These are phyloP conservation scores for Phymanthus crucifer DNA, from an alignment of 92 coral and sea anemone species.

Conservation along the genomic window DNA sequence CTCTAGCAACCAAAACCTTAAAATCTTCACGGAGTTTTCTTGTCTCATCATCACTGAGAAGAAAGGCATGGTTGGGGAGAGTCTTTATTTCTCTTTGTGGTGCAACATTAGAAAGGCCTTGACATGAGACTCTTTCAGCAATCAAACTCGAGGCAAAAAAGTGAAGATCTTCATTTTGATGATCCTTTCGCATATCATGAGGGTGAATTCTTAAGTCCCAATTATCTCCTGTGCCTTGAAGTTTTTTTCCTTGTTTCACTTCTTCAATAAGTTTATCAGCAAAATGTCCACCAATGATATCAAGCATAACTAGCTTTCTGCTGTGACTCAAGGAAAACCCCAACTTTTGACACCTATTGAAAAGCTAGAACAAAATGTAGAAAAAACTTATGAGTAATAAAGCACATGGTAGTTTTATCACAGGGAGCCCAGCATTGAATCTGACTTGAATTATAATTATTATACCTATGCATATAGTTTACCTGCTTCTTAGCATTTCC, in stretches of 20 bases:
- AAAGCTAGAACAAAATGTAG: no score
- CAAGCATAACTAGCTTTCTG: conserved; percentile 40
- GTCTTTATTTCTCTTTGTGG: conserved; percentile 49
- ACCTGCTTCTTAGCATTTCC: conserved; percentile 59
- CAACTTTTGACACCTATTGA: conserved; percentile 46
- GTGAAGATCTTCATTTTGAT: conserved; percentile 55
- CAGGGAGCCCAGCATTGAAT: no score
- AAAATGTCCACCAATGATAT: conserved; percentile 46
- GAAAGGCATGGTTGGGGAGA: conserved; percentile 23
- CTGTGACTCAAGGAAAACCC: conserved; percentile 32
- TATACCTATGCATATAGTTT: background rate
- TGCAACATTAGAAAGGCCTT: conserved; percentile 19
- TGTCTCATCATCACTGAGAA: conserved; percentile 42
- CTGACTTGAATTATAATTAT: no score
- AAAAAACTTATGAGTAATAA: no score
- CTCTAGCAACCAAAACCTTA: conserved; percentile 48
- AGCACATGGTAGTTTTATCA: no score
- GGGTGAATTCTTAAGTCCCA: conserved; percentile 44
- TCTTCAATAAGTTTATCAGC: conserved; percentile 35
- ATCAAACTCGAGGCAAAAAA: conserved; percentile 59
- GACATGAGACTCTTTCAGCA: conserved; percentile 52
- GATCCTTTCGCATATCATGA: conserved; percentile 54
- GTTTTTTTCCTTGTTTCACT: conserved; percentile 42
- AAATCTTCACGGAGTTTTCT: conserved; percentile 48
- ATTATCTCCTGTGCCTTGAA: conserved; percentile 54